phyloP scores from a whole-genome alignment of 2,797 vertebrate genomes.

The Thamnophis elegans region DNA sequence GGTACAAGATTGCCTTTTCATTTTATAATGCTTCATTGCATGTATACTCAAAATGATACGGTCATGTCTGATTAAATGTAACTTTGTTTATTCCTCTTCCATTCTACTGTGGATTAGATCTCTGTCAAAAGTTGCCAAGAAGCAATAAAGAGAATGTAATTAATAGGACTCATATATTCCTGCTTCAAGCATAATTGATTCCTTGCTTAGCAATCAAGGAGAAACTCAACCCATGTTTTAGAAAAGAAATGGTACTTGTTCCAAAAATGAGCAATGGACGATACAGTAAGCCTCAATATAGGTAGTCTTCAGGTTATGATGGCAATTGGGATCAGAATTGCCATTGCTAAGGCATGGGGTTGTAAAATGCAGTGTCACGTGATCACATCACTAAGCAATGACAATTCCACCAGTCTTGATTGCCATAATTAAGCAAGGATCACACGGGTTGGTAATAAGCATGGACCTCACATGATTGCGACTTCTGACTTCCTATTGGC shows the following conservation, averaged over 20 bases:
- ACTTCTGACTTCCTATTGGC: background rate
- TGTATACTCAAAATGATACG: conserved; percentile 26
- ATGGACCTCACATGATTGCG: background rate
- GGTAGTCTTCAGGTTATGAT: background rate
- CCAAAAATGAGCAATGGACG: conserved; percentile 18
- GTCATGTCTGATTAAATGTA: conserved; percentile 41
- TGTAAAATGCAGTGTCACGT: background rate
- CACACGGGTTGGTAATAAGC: background rate
- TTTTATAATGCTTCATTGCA: background rate
- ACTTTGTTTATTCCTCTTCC: conserved; percentile 45
- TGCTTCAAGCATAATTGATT: background rate
- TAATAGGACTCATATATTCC: background rate
- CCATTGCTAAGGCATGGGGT: background rate
- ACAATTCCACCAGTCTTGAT: background rate
- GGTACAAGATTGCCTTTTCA: conserved; percentile 52
- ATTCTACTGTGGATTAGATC: conserved; percentile 33
- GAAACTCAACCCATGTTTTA: conserved; percentile 16
- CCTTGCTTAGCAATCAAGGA: background rate
- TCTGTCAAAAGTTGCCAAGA: background rate
- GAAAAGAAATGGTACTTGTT: background rate
- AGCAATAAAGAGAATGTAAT: background rate
- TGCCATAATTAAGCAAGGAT: background rate
- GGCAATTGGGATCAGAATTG: background rate
- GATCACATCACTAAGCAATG: background rate
- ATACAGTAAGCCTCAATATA: conserved; percentile 21